Conservation (phyloP, 2,113 vertebrate species). For the Lichenostomus cassidix region DNA sequence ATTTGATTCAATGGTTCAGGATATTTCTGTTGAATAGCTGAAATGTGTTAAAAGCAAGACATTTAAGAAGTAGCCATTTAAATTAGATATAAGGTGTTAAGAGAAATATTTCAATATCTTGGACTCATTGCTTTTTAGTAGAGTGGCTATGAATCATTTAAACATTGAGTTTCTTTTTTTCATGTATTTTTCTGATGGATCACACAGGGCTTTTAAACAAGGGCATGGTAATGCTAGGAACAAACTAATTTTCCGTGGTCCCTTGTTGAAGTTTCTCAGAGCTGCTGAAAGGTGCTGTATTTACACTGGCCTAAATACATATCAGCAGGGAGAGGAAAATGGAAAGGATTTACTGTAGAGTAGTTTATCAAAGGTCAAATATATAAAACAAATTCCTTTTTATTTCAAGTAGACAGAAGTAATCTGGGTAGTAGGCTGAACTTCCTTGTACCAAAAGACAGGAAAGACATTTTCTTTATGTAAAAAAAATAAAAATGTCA, state of each 20-base stretch:
- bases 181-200: constrained; percentile 12
- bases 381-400: constrained; percentile 65
- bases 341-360: constrained; percentile 60
- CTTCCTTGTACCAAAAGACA: constrained; percentile 15
- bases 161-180: neutral
- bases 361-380: constrained; percentile 69
- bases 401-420: constrained; percentile 56
- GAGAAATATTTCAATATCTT: neutral
- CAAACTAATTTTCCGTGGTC: constrained; percentile 44
- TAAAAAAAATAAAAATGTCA: constrained; percentile 58
- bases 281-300: constrained; percentile 18
- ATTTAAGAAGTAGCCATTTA: neutral
- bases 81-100: neutral
- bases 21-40: neutral
- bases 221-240: neutral
- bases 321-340: constrained; percentile 36
- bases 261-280: constrained; percentile 26
- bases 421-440: constrained; percentile 20
- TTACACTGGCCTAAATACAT: constrained; percentile 29
- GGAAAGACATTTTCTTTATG: neutral
- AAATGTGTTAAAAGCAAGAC: neutral
- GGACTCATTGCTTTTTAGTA: neutral
- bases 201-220: constrained; percentile 28
- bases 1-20: neutral
- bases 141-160: constrained; percentile 3